Percentiles rank a stretch among this genome's conserved stretches.
phyloP scores from a whole-genome alignment of 1,140 invertebrate species.

The Cylas formicarius region DNA sequence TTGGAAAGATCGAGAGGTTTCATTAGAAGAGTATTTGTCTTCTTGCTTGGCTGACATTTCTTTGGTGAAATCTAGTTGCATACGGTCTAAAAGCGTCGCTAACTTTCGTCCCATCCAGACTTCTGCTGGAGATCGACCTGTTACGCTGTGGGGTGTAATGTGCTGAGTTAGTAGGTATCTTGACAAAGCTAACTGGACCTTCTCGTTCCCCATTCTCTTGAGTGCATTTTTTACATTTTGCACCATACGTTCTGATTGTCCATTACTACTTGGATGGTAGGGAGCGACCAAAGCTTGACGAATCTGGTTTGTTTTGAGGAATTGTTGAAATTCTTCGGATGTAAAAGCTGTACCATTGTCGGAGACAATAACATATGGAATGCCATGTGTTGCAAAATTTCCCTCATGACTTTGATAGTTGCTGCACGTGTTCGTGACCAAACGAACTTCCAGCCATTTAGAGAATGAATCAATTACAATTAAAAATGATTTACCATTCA shows the following conservation, averaged over 20 bases:
- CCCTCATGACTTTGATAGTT: constrained; percentile 16
- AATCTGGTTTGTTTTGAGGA: constrained; percentile 10
- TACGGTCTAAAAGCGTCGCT: too few species aligned
- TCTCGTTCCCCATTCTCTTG: too few species aligned
- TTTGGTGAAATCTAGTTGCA: too few species aligned
- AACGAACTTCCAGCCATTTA: constrained; percentile 33
- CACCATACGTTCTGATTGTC: constrained; percentile 9
- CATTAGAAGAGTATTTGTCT: too few species aligned
- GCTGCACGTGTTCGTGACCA: constrained; percentile 16
- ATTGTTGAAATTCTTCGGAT: constrained; percentile 21
- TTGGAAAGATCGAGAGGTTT: too few species aligned
- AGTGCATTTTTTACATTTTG: constrained; percentile 13
- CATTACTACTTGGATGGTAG: constrained; percentile 12
- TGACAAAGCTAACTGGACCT: too few species aligned
- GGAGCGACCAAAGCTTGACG: constrained; percentile 4
- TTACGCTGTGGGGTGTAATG: too few species aligned
- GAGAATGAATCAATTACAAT: constrained; percentile 35
- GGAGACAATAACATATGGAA: constrained; percentile 13
- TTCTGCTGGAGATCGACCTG: too few species aligned
- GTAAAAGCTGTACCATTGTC: constrained; percentile 21
- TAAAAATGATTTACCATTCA: too few species aligned
- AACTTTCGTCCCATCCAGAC: too few species aligned
- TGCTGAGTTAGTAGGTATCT: too few species aligned
- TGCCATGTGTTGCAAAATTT: constrained; percentile 19
- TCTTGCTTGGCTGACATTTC: too few species aligned